phyloP scores from a whole-genome alignment of 2,113 vertebrate species.

The Capreolus pygargus region DNA sequence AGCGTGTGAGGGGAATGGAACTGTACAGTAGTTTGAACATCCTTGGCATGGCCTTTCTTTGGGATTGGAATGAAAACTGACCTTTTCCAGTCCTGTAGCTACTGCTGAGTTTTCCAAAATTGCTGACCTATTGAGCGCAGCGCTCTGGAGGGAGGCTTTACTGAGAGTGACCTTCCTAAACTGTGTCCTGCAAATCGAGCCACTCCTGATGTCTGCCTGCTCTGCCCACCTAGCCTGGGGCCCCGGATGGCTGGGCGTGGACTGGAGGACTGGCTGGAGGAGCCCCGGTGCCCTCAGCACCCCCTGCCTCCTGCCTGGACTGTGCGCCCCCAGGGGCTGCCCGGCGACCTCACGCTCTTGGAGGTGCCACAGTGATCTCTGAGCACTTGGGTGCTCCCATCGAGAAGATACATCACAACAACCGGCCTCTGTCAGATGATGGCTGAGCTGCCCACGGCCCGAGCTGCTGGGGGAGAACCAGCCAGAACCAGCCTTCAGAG shows the following conservation, averaged over 20 bases:
- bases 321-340: not conserved
- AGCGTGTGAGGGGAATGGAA: not conserved
- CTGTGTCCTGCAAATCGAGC: not conserved
- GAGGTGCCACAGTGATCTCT: not conserved
- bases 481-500: not conserved
- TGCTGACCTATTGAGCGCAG: not conserved
- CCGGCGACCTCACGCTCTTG: not conserved
- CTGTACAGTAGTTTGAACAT: not conserved
- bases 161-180: not conserved
- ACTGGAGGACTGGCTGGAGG: rapidly evolving
- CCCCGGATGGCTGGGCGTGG: rapidly evolving
- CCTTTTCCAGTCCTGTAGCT: not conserved
- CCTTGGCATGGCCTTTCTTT: not conserved
- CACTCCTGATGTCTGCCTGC: not conserved
- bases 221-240: rapidly evolving
- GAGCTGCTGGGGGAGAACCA: not conserved
- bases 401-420: not conserved
- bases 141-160: not conserved
- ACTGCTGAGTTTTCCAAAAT: not conserved
- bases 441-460: not conserved
- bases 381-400: not conserved
- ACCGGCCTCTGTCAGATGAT: not conserved
- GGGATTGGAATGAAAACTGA: not conserved
- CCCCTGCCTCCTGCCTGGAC: not conserved
- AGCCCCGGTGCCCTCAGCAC: rapidly evolving